Percentiles rank a stretch among this genome's conserved stretches.
Conservation (phyloP, 2,113 vertebrate genomes). For the Meleagris gallopavo region DNA sequence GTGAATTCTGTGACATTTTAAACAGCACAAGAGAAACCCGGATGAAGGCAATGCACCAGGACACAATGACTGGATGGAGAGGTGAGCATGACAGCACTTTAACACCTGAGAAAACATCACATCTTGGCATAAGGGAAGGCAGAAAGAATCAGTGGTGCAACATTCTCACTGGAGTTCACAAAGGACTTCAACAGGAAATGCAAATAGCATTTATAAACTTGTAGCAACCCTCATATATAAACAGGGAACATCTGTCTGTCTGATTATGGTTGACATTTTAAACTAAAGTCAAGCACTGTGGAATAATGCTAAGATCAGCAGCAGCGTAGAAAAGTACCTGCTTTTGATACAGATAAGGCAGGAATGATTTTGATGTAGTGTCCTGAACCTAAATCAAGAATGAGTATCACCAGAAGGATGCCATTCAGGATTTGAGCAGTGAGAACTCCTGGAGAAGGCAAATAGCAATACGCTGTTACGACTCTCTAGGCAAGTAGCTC, state of each 20-base stretch:
- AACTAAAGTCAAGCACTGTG: background rate
- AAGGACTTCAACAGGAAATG: background rate
- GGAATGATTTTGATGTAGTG: background rate
- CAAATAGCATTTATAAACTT: background rate
- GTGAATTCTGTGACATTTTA: background rate
- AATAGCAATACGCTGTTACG: background rate
- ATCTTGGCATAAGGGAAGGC: background rate
- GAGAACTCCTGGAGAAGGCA: background rate
- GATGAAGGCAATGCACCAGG: background rate
- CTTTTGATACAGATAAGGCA: background rate
- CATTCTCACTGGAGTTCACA: background rate
- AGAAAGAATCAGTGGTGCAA: background rate
- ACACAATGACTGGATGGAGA: background rate
- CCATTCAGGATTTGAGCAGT: background rate
- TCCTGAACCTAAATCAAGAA: background rate
- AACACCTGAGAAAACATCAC: background rate
- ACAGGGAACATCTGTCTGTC: background rate
- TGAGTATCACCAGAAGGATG: background rate
- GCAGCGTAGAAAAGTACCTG: background rate
- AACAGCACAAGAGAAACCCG: background rate
- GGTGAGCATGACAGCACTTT: background rate
- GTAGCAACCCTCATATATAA: background rate
- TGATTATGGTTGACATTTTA: conserved; percentile 11
- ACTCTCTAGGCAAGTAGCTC: background rate
- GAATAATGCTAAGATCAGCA: conserved; percentile 4